A percentile compares a stretch with the other conserved stretches of the same genome.
Conservation (phyloP, 2,797 vertebrate species). For the Lophotriccus pileatus region DNA sequence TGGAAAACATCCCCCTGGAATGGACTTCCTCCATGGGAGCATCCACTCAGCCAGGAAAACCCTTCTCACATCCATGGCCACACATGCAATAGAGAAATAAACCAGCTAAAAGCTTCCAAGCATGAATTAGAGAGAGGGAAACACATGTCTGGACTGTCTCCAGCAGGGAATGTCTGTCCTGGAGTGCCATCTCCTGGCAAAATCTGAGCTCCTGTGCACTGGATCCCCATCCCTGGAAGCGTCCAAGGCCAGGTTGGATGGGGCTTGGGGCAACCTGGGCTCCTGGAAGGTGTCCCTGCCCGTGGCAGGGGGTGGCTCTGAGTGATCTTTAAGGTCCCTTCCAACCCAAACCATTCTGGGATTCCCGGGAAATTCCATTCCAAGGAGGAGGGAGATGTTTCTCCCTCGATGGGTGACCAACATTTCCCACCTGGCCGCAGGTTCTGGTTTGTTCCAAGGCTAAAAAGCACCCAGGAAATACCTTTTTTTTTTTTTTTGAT, state of each 20-base stretch:
- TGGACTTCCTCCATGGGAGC: background rate
- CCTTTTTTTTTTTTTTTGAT: background rate
- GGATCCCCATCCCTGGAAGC: rapidly evolving
- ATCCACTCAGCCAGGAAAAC: background rate
- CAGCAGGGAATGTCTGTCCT: background rate
- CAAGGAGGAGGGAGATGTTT: background rate
- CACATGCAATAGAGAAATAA: background rate
- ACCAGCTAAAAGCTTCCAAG: background rate
- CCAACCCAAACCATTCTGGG: background rate
- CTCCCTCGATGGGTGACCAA: background rate
- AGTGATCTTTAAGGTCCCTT: background rate
- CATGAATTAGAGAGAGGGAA: rapidly evolving
- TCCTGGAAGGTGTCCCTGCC: background rate
- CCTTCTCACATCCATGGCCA: rapidly evolving
- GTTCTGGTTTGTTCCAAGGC: background rate
- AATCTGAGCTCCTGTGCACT: rapidly evolving
- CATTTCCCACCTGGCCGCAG: background rate
- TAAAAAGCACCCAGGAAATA: background rate
- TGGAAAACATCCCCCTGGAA: rapidly evolving
- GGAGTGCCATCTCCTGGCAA: slow-evolving; percentile 31
- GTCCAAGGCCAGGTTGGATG: rapidly evolving
- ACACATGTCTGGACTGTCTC: rapidly evolving
- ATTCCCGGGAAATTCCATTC: background rate
- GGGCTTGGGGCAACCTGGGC: background rate
- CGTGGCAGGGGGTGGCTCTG: background rate